Conservation (phyloP, 2,797 vertebrate species). For the Orestias chungarensis region DNA sequence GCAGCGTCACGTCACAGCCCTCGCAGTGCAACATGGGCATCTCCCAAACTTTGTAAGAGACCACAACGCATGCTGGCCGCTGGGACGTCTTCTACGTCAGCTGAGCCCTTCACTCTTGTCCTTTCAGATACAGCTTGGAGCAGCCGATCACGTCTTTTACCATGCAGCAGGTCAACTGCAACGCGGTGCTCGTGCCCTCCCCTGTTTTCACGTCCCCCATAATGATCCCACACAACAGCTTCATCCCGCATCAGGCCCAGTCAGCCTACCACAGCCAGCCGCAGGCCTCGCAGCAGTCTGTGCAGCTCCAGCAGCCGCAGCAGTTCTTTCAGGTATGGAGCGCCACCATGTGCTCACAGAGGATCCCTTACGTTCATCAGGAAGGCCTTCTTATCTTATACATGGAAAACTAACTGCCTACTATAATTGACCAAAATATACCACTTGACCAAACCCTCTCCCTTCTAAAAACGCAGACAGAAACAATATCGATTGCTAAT, state of each 20-base stretch:
- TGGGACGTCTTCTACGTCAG: too few relatives aligned
- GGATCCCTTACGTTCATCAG: background rate
- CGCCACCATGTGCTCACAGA: too few relatives aligned
- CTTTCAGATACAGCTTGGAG: conserved; percentile 81
- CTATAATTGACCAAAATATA: too few relatives aligned
- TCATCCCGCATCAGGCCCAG: conserved; percentile 77
- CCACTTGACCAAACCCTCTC: too few relatives aligned
- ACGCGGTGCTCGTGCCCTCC: conserved; percentile 72
- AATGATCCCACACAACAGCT: conserved; percentile 79
- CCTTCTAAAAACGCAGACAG: too few relatives aligned
- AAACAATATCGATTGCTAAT: too few relatives aligned
- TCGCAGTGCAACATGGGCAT: conserved; percentile 81
- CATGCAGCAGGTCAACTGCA: conserved; percentile 80
- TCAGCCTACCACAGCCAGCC: conserved; percentile 75
- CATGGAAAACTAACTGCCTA: too few relatives aligned
- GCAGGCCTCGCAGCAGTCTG: conserved; percentile 73
- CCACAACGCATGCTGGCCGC: too few relatives aligned
- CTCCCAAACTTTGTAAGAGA: conserved; percentile 83
- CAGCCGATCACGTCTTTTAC: conserved; percentile 80
- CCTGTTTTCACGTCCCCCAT: conserved; percentile 80
- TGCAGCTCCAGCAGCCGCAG: conserved; percentile 81
- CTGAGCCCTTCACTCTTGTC: conserved; percentile 19
- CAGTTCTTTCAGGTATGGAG: conserved; percentile 83
- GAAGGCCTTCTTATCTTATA: background rate
- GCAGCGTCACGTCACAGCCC: conserved; percentile 71